A percentile compares a stretch with the other conserved stretches of the same genome.
phyloP scores from a whole-genome alignment of 2,113 vertebrate species.

The Anhinga rufa region DNA sequence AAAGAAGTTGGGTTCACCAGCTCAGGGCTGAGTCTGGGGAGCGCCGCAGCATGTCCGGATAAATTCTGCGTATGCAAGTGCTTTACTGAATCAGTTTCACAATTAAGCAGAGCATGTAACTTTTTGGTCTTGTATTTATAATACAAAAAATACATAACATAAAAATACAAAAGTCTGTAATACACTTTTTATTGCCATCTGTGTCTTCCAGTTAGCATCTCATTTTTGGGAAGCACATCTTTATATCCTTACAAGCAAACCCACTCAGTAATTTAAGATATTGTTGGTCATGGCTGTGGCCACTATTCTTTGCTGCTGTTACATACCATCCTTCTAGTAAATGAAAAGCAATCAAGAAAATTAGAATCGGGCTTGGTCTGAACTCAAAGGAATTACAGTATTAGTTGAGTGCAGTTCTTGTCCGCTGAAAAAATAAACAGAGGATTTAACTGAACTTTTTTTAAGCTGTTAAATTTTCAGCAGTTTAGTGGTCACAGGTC shows the following conservation, averaged over 20 bases:
- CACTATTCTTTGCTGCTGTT: neutral
- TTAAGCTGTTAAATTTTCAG: neutral
- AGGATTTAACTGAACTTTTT: neutral
- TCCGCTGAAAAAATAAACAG: neutral
- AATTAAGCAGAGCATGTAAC: neutral
- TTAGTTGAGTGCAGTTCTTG: neutral
- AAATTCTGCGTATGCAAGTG: no score
- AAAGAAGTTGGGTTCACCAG: neutral
- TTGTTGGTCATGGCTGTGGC: neutral
- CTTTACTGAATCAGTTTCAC: neutral
- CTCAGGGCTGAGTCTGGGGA: neutral
- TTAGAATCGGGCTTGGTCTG: neutral
- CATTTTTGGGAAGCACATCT: neutral
- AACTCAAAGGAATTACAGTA: neutral
- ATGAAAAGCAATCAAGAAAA: neutral
- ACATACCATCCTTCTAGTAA: neutral
- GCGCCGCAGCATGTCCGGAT: fast-evolving
- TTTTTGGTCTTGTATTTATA: neutral
- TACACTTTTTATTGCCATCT: neutral
- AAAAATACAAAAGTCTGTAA: neutral
- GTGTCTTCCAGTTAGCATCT: neutral
- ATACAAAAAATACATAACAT: neutral
- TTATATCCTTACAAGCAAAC: neutral
- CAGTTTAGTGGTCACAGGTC: neutral
- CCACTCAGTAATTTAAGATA: neutral